These are phyloP conservation scores for Eutrigla gurnardus DNA, from an alignment of 2,797 vertebrate species.

Conservation along the genomic window DNA sequence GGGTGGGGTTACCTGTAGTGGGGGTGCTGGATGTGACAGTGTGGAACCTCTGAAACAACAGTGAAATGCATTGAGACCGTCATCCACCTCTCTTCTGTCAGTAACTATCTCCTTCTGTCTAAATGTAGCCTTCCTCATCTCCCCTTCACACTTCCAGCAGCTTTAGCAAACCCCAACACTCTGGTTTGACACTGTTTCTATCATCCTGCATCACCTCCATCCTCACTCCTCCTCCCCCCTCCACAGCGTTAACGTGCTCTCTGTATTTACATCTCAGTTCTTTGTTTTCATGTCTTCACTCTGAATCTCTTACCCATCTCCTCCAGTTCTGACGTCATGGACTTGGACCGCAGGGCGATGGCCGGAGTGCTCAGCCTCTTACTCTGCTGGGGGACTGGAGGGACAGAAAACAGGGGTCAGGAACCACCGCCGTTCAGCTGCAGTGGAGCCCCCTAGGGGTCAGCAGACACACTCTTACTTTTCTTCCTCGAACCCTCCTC, in stretches of 20 bases:
- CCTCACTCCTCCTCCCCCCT: conserved; percentile 8
- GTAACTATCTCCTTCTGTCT: conserved; percentile 49
- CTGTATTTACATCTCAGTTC: conserved; percentile 10
- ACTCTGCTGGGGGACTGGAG: conserved; percentile 90
- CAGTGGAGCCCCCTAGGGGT: not conserved
- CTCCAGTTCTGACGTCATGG: conserved; percentile 96
- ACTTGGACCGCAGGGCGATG: conserved; percentile 94
- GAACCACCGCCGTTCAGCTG: not conserved
- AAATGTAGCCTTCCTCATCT: conserved; percentile 62
- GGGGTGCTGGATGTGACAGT: conserved; percentile 86
- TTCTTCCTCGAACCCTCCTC: conserved; percentile 92
- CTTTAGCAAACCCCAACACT: conserved; percentile 55
- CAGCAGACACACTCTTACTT: conserved; percentile 78
- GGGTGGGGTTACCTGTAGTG: conserved; percentile 86
- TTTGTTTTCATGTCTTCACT: conserved; percentile 9
- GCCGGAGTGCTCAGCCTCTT: conserved; percentile 91
- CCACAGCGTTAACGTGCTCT: conserved; percentile 9
- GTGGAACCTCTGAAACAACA: conserved; percentile 88
- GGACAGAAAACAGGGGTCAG: not conserved
- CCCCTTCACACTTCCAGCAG: conserved; percentile 59
- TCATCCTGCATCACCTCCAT: conserved; percentile 54
- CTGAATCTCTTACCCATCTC: conserved; percentile 91
- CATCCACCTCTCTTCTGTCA: conserved; percentile 59
- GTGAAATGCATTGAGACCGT: conserved; percentile 84
- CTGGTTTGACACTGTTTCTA: conserved; percentile 58